Percentiles rank a stretch among this genome's conserved stretches.
Conservation (phyloP, 2,797 vertebrate genomes). For the Siniperca undulata region DNA sequence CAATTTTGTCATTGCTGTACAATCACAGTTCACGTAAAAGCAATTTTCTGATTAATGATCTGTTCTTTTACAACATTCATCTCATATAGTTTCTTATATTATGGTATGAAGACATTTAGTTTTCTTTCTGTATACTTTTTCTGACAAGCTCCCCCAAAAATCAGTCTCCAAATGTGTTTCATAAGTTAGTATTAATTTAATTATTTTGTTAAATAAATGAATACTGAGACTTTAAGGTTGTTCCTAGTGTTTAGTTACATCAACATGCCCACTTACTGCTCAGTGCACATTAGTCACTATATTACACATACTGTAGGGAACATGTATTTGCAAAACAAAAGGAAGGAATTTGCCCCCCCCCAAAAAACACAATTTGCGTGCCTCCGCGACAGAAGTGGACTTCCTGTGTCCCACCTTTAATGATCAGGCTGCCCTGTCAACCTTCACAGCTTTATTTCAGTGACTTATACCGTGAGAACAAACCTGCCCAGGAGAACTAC, state of each 20-base stretch:
- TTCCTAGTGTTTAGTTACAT: not conserved
- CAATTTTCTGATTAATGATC: slow-evolving; percentile 37
- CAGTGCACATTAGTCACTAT: not conserved
- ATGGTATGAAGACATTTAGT: slow-evolving; percentile 48
- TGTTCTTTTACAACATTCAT: slow-evolving; percentile 53
- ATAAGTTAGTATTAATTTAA: slow-evolving; percentile 71
- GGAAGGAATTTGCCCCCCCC: too few relatives aligned
- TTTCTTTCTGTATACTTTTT: slow-evolving; percentile 57
- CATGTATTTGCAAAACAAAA: too few relatives aligned
- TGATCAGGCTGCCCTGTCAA: not conserved
- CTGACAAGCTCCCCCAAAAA: slow-evolving; percentile 59
- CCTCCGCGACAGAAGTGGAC: not conserved
- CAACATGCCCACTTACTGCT: not conserved
- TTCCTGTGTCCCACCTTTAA: not conserved
- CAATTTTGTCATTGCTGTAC: slow-evolving; percentile 44
- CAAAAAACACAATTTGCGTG: too few relatives aligned
- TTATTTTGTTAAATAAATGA: slow-evolving; percentile 77
- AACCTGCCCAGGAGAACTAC: not conserved
- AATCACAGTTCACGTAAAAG: slow-evolving; percentile 40
- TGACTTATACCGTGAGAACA: not conserved
- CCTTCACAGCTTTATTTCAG: not conserved
- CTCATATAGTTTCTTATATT: slow-evolving; percentile 62
- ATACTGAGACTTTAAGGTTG: slow-evolving; percentile 53
- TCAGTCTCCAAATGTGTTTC: slow-evolving; percentile 52
- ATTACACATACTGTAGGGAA: too few relatives aligned